Base-by-base conservation (phyloP, 1,140 invertebrate genomes). In the Catajapyx aquilonaris region DNA sequence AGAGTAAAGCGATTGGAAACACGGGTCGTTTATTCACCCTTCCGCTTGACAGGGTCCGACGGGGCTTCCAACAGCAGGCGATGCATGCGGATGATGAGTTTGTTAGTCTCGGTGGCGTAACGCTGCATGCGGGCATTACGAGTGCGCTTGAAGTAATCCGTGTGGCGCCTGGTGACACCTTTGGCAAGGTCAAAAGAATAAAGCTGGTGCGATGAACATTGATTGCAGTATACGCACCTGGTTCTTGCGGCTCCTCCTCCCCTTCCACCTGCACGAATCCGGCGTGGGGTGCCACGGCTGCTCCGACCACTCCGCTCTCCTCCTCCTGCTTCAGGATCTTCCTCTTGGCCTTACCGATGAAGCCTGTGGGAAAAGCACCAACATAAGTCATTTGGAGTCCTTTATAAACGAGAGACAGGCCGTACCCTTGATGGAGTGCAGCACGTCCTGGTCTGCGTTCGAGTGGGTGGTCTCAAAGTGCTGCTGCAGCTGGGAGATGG, bases 51-150 rank as follows among this genome's bases (percentile, higher is more conserved):
- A 11, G 76, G 70, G 53, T 90, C 84, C 40, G 59, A 59, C 7
- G 86, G 81, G 53, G 80, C 69, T 52, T 90, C 80, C 44, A 67
- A 65, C 5, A 96, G 64, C 42, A 98, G 61, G 57, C 90, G 91
- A 60, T 95, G 86, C 45, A 98, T 54, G 48, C 91, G 66, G 48
- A 96, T 93, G 20, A 96, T 65, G 13, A 96, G 58, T 55, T 93
- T 95, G 56, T 98, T 97, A 2, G 88, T 95, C 61, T 94, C 86
- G 18, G 81, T 74, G 0, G 87, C 80, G 59, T 81, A 85, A 52
- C 83, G 68, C 58, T 94, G 85, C 41, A 94, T 61, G 46, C 73
- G 61, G 2, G 64, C 55, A 48, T 73, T 73, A 49, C 80, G 57
- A 39, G 81, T 62, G 20, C 67, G 66, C 54, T 78, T 80, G 53